Base-by-base conservation (phyloP, 1,140 invertebrate species). In the Ephestia elutella region DNA sequence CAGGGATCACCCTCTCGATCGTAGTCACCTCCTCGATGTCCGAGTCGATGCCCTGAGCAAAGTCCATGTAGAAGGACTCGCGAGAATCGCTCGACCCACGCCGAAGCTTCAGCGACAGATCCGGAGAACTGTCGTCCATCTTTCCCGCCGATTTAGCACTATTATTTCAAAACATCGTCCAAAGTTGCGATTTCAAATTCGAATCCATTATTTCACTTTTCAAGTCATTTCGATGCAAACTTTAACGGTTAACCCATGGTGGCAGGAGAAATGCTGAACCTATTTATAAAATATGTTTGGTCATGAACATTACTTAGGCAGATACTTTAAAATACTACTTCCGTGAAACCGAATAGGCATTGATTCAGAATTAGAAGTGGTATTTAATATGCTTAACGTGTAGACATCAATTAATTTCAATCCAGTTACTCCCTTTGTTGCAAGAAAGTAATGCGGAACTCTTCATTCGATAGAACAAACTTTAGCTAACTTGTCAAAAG, bases 31-130 rank as follows among this genome's bases (percentile, higher is more conserved):
- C 94, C 78, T 96, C 95, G 71, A 96, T 96, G 75, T 96, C 95
- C 18, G 95, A 96, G 82, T 96, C 95, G 73, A 96, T 96, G 20
- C 95, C 95, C 89, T 94, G 91, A 68, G 94, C 95, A 73, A 96
- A 95, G 84, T 95, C 95, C 95, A 96, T 95, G 77, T 96, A 96
- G 80, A 95, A 96, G 28, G 94, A 95, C 80, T 96, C 95, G 56
- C 95, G 90, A 8, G 95, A 96, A 88, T 95, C 95, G 75, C 94
- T 95, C 20, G 94, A 95, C 19, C 94, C 94, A 54, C 95, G 92
- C 63, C 95, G 91, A 70, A 96, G 86, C 86, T 95, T 94, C 56
- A 96, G 90, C 82, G 94, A 95, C 78, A 96, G 89, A 89, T 96
- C 94, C 54, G 94, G 94, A 21, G 94, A 95, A 81, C 94, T 95